Evolutionary conservation across 2,113 vertebrate genomes (phyloP).

Genomic region (Microtus richardsoni): DNA sequence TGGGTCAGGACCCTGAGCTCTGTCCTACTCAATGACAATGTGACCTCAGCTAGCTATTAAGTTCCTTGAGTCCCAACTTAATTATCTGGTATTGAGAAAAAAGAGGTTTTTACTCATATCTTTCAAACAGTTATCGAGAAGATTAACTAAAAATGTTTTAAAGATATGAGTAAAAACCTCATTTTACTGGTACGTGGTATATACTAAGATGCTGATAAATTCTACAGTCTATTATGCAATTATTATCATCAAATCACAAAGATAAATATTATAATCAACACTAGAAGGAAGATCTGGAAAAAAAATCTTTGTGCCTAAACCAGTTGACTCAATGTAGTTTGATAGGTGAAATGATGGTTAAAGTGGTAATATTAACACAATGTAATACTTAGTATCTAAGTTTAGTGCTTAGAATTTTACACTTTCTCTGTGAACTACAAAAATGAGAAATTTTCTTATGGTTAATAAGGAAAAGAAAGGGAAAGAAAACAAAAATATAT

Average conservation of each 20-base stretch:
- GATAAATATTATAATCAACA: constrained; percentile 23
- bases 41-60: not conserved
- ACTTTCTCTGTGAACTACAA: constrained; percentile 13
- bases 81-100: constrained; percentile 45
- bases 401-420: not conserved
- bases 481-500: not conserved
- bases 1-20: not conserved
- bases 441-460: constrained; percentile 21
- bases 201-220: constrained; percentile 41
- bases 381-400: constrained; percentile 32
- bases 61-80: not conserved
- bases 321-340: constrained; percentile 48
- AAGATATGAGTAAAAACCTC: too few species aligned
- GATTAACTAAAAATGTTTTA: constrained; percentile 43
- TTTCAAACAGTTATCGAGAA: not conserved
- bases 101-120: not conserved
- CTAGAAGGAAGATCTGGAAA: constrained; percentile 44
- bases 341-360: constrained; percentile 24
- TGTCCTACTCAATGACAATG: not conserved
- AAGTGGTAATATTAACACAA: not conserved
- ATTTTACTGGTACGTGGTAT: not conserved
- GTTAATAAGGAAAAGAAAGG: not conserved
- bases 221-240: constrained; percentile 34
- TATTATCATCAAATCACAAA: constrained; percentile 42
- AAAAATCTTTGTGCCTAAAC: not conserved